Conservation (phyloP, 2,113 vertebrate species). For the Tichodroma muraria region DNA sequence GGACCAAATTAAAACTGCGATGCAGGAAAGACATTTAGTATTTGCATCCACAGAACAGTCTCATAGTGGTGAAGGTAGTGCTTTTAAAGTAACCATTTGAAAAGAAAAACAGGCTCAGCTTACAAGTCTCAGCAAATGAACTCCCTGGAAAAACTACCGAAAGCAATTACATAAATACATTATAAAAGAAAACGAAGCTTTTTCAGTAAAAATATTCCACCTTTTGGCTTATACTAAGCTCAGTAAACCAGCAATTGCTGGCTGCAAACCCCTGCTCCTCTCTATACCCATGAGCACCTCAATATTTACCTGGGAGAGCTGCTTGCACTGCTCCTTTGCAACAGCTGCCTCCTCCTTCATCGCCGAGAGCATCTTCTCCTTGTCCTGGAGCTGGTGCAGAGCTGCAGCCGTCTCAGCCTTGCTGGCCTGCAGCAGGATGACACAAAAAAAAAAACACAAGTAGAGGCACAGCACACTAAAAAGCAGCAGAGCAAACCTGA, state of each 20-base stretch:
- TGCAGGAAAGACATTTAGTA: not conserved
- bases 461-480: not conserved
- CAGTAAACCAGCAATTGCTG: not conserved
- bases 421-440: conserved; percentile 65
- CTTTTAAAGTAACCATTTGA: not conserved
- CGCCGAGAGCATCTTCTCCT: conserved; percentile 81
- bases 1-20: not conserved
- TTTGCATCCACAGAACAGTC: not conserved
- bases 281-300: not conserved
- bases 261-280: not conserved
- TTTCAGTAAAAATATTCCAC: not conserved
- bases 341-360: conserved; percentile 85
- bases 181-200: not conserved
- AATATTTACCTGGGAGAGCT: conserved; percentile 85
- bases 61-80: not conserved
- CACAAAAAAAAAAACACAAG: not conserved
- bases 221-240: not conserved
- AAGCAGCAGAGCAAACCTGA: not conserved
- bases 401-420: conserved; percentile 78
- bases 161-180: not conserved
- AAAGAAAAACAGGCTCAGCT: not conserved
- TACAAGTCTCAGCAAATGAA: not conserved
- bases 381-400: conserved; percentile 84
- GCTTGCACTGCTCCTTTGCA: conserved; percentile 91
- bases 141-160: not conserved